A percentile compares a stretch with the other conserved stretches of the same genome.
Evolutionary conservation across 2,797 vertebrate species (phyloP).

Genomic region (Tokudaia muenninki): DNA sequence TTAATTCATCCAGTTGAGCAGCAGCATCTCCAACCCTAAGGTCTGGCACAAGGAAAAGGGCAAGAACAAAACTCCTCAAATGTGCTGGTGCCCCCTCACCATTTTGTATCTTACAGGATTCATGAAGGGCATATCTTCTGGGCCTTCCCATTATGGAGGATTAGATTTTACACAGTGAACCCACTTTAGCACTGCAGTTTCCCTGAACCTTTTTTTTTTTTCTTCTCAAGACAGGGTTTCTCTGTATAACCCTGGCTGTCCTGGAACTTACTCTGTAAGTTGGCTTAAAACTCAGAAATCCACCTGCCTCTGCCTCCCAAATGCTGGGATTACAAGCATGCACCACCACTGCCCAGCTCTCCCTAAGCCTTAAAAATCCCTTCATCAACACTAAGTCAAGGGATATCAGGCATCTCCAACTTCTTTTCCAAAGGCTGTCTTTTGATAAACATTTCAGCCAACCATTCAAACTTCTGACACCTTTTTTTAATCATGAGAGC

Average conservation of each 20-base stretch:
- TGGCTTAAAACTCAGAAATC: too few relatives aligned
- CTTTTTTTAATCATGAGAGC: neutral
- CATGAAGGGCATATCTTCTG: neutral
- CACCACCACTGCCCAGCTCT: too few relatives aligned
- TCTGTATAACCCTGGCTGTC: too few relatives aligned
- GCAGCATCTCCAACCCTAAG: neutral
- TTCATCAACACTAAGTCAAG: neutral
- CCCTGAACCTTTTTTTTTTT: neutral
- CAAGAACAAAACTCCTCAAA: neutral
- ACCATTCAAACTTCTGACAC: neutral
- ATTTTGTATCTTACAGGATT: neutral
- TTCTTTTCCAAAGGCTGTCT: neutral
- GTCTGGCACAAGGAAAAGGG: neutral
- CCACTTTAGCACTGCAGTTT: neutral
- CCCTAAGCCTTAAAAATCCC: neutral
- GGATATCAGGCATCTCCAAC: neutral
- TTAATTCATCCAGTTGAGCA: neutral
- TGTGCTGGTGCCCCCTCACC: neutral
- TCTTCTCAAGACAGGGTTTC: too few relatives aligned
- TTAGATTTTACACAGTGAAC: neutral
- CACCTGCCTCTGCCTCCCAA: too few relatives aligned
- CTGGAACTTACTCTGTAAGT: too few relatives aligned
- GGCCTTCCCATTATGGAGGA: neutral
- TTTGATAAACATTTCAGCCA: neutral
- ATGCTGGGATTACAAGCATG: too few relatives aligned